phyloP scores from a whole-genome alignment of 1,140 invertebrate genomes.

The Drosophila nasuta region DNA sequence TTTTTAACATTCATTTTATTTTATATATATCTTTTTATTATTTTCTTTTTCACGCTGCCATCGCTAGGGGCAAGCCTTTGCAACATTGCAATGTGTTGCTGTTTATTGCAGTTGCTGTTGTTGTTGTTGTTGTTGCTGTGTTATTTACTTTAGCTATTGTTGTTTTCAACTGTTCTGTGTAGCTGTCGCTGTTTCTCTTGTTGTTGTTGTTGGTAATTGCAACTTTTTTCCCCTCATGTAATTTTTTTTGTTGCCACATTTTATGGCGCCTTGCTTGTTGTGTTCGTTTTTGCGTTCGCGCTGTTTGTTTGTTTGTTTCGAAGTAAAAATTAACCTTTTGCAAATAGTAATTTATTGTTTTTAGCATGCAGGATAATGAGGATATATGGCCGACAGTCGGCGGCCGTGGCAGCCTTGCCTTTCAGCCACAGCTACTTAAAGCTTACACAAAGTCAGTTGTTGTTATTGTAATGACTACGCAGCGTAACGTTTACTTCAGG shows the following conservation, averaged over 20 bases:
- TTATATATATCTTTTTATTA: not conserved
- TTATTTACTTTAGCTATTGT: slow-evolving; percentile 57
- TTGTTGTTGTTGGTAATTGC: slow-evolving; percentile 67
- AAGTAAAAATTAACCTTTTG: slow-evolving; percentile 80
- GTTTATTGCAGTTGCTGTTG: slow-evolving; percentile 52
- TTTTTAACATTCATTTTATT: not conserved
- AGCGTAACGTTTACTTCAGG: not conserved
- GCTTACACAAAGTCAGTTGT: slow-evolving; percentile 42
- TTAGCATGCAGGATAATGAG: slow-evolving; percentile 76
- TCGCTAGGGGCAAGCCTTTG: slow-evolving; percentile 25
- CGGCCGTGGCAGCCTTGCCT: not conserved
- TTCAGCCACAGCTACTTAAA: slow-evolving; percentile 8
- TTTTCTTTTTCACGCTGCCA: slow-evolving; percentile 16
- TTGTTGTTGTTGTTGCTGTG: slow-evolving; percentile 44
- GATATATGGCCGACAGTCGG: slow-evolving; percentile 57
- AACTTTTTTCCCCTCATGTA: slow-evolving; percentile 62
- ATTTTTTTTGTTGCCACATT: slow-evolving; percentile 59
- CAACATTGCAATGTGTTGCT: slow-evolving; percentile 58
- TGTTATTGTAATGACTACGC: slow-evolving; percentile 61
- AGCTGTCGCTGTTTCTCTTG: slow-evolving; percentile 42
- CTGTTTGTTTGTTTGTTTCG: slow-evolving; percentile 50
- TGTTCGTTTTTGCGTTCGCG: slow-evolving; percentile 2
- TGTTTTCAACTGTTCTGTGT: slow-evolving; percentile 39
- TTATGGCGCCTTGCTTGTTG: slow-evolving; percentile 29
- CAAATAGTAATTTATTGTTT: slow-evolving; percentile 83